A percentile compares a stretch with the other conserved stretches of the same genome.
Evolutionary conservation across 2,888 invertebrate species (phyloP).

Genomic region (Calameuta pallipes): DNA sequence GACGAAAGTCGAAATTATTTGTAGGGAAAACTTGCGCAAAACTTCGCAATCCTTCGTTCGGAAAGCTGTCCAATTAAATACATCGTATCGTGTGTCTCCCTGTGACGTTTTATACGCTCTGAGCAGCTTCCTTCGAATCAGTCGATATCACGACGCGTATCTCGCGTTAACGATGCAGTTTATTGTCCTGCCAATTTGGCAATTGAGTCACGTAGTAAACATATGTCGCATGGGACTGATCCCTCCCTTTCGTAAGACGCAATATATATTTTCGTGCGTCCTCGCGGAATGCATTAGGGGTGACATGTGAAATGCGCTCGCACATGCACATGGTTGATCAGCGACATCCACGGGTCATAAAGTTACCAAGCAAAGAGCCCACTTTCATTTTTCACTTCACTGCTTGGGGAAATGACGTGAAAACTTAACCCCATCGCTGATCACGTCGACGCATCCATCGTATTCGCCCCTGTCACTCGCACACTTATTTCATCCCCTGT

Average conservation of each 20-base stretch:
- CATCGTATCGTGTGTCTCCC: not conserved
- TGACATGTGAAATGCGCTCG: not conserved
- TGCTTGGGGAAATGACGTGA: conserved; percentile 40
- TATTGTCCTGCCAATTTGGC: not conserved
- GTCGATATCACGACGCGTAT: not conserved
- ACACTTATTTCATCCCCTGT: conserved; percentile 31
- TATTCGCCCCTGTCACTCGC: conserved; percentile 21
- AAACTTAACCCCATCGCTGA: conserved; percentile 38
- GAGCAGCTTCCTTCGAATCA: not conserved
- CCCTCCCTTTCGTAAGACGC: not conserved
- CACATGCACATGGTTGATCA: conserved; percentile 14
- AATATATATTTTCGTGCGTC: not conserved
- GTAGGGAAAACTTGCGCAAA: not conserved
- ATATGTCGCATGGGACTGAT: not conserved
- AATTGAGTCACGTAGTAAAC: not conserved
- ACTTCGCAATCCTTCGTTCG: not conserved
- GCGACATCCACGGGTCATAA: conserved; percentile 20
- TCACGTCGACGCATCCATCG: conserved; percentile 28
- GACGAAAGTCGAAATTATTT: not conserved
- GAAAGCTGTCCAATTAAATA: not conserved
- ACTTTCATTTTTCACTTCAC: conserved; percentile 42
- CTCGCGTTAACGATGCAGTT: not conserved
- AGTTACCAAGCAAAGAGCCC: conserved; percentile 13
- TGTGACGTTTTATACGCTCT: not conserved
- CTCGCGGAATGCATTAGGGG: not conserved